phyloP scores from a whole-genome alignment of 2,888 invertebrate species.

The Nemotelus pantherinus region DNA sequence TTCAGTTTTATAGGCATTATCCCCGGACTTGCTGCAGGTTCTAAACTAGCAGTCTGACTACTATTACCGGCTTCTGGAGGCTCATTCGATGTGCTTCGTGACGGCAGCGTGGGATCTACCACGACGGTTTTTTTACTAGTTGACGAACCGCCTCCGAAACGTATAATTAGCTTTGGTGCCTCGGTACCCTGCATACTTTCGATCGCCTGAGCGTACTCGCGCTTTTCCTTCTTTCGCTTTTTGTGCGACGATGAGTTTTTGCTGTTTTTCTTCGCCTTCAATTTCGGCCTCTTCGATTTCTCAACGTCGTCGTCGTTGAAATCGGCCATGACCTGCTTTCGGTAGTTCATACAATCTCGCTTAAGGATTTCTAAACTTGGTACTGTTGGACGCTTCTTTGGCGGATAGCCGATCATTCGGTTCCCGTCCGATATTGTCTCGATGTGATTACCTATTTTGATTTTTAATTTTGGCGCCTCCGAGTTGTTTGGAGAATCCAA shows the following conservation, averaged over 20 bases:
- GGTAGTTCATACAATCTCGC: conserved; percentile 87
- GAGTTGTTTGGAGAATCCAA: conserved; percentile 52
- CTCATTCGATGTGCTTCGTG: conserved; percentile 16
- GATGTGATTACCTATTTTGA: conserved; percentile 75
- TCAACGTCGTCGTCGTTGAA: conserved; percentile 73
- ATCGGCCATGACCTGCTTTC: conserved; percentile 84
- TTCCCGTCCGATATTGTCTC: conserved; percentile 53
- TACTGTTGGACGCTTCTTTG: conserved; percentile 80
- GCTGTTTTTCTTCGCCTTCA: conserved; percentile 59
- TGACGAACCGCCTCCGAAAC: conserved; percentile 67
- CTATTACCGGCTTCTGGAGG: conserved; percentile 51
- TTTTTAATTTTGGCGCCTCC: conserved; percentile 74
- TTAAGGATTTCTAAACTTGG: conserved; percentile 83
- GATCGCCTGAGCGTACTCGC: conserved; percentile 68
- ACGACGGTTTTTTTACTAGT: conserved; percentile 54
- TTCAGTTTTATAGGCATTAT: conserved; percentile 81
- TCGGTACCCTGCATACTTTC: conserved; percentile 65
- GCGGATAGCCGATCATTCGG: conserved; percentile 73
- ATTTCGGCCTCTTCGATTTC: conserved; percentile 63
- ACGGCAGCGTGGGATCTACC: conserved; percentile 2
- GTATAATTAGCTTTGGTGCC: conserved; percentile 80
- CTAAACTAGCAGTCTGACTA: conserved; percentile 64
- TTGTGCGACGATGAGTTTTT: conserved; percentile 62
- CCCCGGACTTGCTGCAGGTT: conserved; percentile 65
- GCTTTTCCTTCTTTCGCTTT: conserved; percentile 70